phyloP scores from a whole-genome alignment of 2,888 invertebrate species.

The Limnephilus marmoratus region DNA sequence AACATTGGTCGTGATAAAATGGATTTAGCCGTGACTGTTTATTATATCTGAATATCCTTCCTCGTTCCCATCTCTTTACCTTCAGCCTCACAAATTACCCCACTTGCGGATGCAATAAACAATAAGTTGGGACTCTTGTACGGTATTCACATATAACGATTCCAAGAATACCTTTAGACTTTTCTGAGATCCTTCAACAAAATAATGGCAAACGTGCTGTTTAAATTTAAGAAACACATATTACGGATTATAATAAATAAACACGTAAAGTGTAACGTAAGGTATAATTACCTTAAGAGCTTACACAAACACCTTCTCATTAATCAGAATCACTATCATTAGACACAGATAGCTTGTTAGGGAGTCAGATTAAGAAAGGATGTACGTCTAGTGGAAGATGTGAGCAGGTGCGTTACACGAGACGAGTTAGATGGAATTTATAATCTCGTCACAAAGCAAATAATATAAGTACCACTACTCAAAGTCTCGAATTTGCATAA shows the following conservation, averaged over 20 bases:
- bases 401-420: slow-evolving; percentile 11
- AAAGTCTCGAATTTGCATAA: slow-evolving; percentile 18
- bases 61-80: too few relatives aligned
- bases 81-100: too few relatives aligned
- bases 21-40: too few relatives aligned
- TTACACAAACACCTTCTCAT: background rate
- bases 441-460: slow-evolving; percentile 27
- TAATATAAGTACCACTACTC: slow-evolving; percentile 3
- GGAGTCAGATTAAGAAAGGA: slow-evolving; percentile 6
- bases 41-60: too few relatives aligned
- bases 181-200: too few relatives aligned
- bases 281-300: background rate
- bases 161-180: too few relatives aligned
- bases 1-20: too few relatives aligned
- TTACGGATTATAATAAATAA: background rate
- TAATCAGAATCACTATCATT: slow-evolving; percentile 12
- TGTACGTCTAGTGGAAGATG: background rate
- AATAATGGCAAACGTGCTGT: background rate
- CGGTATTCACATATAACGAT: too few relatives aligned
- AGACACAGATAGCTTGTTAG: background rate
- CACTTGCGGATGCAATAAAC: too few relatives aligned
- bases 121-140: too few relatives aligned
- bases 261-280: background rate
- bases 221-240: background rate
- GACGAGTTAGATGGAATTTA: background rate